Base-by-base conservation (phyloP, 2,797 vertebrate species). In the Botia kubotai region DNA sequence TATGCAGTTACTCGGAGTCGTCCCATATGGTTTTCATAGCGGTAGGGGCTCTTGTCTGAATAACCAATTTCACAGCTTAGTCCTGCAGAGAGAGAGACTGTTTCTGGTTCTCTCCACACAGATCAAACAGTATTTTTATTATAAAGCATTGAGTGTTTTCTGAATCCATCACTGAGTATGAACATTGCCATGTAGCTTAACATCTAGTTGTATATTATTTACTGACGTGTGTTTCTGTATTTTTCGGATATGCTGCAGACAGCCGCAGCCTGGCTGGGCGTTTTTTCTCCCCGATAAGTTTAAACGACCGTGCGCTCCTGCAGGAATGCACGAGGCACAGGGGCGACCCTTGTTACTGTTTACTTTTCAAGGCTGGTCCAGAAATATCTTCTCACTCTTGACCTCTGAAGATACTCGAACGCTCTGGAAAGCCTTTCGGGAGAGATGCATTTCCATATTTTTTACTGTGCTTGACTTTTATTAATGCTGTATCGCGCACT, bases 21-120 rank as follows among this genome's bases (percentile, higher is more conserved):
- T 57, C 77, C 81, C 80, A 78, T 84, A 84, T 86, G 75, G 78
- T 83, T 79, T 80, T 82, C 17, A 77, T 88, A 81, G 72, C 48
- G 23, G n/a, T 73, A 43, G 55, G 66, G 68, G 67, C 77, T 77
- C 69, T 69, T 26, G 19, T 50, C 63, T 67, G 82, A 76, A 60
- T 39, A 12, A 21, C 23, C 68, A 6, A 72, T 85, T 87, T 88
- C 81, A 87, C 82, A 80, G 82, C 72, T 21, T 63, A 50, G 79
- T 81, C 82, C 77, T 62, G 66, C 39, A 69, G 52, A 21, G 2
- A 10, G 43, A 46, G 8, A 46, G 43, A 7, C 65, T 68, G 68
- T 58, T 77, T 57, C 29, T 77, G 72, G 60, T 80, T 83, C 26
- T 76, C 6, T 21, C 26, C 16, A 66, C 3, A 33, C 6, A 84